A percentile compares a stretch with the other conserved stretches of the same genome.
These are phyloP conservation scores for Lomographa bimaculata DNA, from an alignment of 2,888 invertebrate genomes.

Conservation along the genomic window DNA sequence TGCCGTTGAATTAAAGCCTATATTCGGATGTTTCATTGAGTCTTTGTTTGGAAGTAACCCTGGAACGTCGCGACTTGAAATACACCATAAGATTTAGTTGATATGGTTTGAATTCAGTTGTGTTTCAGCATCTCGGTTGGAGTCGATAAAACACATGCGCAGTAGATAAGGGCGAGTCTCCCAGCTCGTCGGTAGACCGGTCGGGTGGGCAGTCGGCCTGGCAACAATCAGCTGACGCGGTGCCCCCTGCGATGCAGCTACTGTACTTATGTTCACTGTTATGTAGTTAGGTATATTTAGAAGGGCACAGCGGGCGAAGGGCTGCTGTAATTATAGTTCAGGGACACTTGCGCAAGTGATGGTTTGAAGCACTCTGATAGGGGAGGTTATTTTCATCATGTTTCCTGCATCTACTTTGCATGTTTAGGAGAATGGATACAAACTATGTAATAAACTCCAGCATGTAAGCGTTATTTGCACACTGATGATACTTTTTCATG, in stretches of 20 bases:
- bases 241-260: conserved; percentile 4
- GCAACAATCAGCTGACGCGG: conserved; percentile 3
- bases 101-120: background rate
- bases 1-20: conserved; percentile 1
- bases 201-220: background rate
- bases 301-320: background rate
- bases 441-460: no score
- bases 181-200: conserved; percentile 2
- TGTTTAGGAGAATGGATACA: no score
- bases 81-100: background rate
- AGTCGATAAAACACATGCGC: conserved; percentile 28
- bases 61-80: background rate
- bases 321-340: conserved; percentile 8
- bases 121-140: background rate
- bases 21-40: conserved; percentile 4
- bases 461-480: no score
- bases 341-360: conserved; percentile 7
- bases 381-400: no score
- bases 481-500: no score
- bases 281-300: no score
- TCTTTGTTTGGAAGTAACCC: conserved; percentile 18
- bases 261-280: no score
- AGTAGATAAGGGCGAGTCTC: conserved; percentile 5
- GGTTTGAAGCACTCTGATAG: conserved; percentile 1
- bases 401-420: no score